Evolutionary conservation across 2,797 vertebrate genomes (phyloP).

Genomic region (Gymnoscopelus braueri): DNA sequence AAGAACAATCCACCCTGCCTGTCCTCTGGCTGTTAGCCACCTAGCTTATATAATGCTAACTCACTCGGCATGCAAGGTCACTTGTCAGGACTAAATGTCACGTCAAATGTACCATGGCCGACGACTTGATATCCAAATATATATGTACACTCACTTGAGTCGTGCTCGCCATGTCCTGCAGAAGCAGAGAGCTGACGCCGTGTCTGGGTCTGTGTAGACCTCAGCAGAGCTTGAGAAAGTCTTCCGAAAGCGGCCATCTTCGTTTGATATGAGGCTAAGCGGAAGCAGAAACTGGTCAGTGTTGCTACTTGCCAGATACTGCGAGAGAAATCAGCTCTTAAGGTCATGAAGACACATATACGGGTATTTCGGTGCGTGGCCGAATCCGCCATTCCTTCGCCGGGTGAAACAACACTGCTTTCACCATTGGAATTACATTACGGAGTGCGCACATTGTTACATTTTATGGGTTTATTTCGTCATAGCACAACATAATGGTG

Average conservation of each 20-base stretch:
- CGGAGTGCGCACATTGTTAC: too few relatives aligned
- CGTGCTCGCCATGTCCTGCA: slow-evolving; percentile 64
- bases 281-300: background rate
- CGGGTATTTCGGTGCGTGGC: too few relatives aligned
- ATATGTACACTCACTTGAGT: slow-evolving; percentile 34
- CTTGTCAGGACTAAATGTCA: background rate
- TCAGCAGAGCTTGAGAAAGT: slow-evolving; percentile 48
- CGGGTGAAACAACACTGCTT: too few relatives aligned
- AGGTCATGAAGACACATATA: too few relatives aligned
- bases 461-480: too few relatives aligned
- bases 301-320: too few relatives aligned
- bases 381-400: too few relatives aligned
- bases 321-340: too few relatives aligned
- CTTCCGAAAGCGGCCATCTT: slow-evolving; percentile 76
- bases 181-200: slow-evolving; percentile 76
- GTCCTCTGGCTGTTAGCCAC: slow-evolving; percentile 12
- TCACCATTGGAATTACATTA: too few relatives aligned
- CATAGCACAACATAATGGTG: too few relatives aligned
- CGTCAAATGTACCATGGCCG: background rate
- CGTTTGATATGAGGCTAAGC: background rate
- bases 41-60: slow-evolving; percentile 25
- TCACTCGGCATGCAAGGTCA: slow-evolving; percentile 72
- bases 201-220: slow-evolving; percentile 62
- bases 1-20: background rate
- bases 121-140: accelerated